Evolutionary conservation across 2,797 vertebrate genomes (phyloP).

Genomic region (Emys orbicularis): DNA sequence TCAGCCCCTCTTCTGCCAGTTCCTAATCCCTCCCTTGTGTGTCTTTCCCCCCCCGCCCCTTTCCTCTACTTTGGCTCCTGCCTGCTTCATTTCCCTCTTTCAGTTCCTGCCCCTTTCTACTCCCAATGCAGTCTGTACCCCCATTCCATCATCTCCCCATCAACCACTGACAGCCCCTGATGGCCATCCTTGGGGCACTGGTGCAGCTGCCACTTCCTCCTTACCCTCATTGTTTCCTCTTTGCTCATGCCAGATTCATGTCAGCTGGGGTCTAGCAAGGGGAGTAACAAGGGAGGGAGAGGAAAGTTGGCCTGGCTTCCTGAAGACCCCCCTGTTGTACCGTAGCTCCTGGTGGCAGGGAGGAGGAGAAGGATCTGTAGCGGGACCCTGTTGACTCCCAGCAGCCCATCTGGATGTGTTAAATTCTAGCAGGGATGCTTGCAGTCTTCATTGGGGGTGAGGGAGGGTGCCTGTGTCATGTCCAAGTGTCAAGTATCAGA

Average conservation of each 20-base stretch:
- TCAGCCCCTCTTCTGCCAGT: background rate
- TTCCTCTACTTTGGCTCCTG: background rate
- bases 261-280: background rate
- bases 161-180: background rate
- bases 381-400: background rate
- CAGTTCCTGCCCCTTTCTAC: conserved; percentile 24
- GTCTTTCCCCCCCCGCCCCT: no score
- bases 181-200: background rate
- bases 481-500: background rate
- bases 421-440: background rate
- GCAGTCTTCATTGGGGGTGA: background rate
- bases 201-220: background rate
- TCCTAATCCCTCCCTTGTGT: background rate
- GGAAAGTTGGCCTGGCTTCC: background rate
- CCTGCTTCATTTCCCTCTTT: background rate
- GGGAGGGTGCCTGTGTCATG: background rate
- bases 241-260: background rate
- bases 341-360: background rate
- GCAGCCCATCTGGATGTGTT: background rate
- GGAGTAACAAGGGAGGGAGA: background rate
- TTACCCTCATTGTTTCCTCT: background rate
- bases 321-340: no score
- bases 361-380: background rate
- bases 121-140: background rate
- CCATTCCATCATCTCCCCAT: background rate